Evolutionary conservation across 2,888 invertebrate genomes (phyloP).

Genomic region (Dryadula phaetusa): DNA sequence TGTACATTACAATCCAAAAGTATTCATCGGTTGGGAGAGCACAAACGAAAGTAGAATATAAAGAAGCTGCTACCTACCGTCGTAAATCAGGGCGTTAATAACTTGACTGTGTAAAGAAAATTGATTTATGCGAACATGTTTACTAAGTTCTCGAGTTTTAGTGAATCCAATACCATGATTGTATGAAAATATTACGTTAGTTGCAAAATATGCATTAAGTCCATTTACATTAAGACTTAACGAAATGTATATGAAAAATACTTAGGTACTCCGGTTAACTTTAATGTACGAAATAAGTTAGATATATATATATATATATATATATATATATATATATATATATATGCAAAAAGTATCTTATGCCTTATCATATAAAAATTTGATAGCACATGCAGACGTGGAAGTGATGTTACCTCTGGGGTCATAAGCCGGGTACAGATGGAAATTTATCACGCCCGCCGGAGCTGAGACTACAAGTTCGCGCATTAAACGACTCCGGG

Average conservation of each 20-base stretch:
- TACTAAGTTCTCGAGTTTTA: slow-evolving; percentile 67
- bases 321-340: no score
- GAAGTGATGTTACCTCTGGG: slow-evolving; percentile 54
- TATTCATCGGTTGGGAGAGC: slow-evolving; percentile 25
- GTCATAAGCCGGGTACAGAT: slow-evolving; percentile 67
- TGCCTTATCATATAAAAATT: slow-evolving; percentile 48
- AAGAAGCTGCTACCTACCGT: slow-evolving; percentile 30
- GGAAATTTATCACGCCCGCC: slow-evolving; percentile 82
- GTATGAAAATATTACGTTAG: slow-evolving; percentile 48
- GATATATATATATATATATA: no score
- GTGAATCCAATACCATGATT: slow-evolving; percentile 61
- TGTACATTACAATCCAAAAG: slow-evolving; percentile 23
- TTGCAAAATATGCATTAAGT: slow-evolving; percentile 47
- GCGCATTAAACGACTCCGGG: slow-evolving; percentile 83
- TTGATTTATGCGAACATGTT: slow-evolving; percentile 74
- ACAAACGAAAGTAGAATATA: slow-evolving; percentile 25
- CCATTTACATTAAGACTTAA: slow-evolving; percentile 42
- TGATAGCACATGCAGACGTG: slow-evolving; percentile 32
- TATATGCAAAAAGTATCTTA: no score
- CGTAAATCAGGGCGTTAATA: slow-evolving; percentile 59
- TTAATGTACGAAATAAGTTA: not conserved
- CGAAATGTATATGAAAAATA: slow-evolving; percentile 34
- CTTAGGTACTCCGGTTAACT: no score
- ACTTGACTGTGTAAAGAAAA: slow-evolving; percentile 68
- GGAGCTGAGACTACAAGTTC: slow-evolving; percentile 81